Base-by-base conservation (phyloP, 2,797 vertebrate genomes). In the Pempheris klunzingeri region DNA sequence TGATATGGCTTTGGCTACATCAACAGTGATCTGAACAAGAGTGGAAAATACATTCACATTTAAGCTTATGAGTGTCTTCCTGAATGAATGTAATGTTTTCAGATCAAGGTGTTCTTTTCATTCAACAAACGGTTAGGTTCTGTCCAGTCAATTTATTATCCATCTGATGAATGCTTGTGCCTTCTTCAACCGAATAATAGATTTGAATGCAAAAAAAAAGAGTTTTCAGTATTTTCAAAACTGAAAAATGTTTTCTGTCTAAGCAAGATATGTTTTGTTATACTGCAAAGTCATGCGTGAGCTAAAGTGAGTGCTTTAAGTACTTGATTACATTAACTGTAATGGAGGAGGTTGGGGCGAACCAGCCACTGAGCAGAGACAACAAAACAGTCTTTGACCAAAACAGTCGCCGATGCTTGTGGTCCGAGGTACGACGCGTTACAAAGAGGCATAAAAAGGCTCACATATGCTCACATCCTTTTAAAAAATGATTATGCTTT, bases 341-440 rank as follows among this genome's bases (percentile, higher is more conserved):
- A 79, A 82, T 54, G 55, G 49, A 81, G 59, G 62, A 83, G 77
- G 69, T 80, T 62, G 62, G 66, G 77, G 55, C 78, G 72, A 86
- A 77, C 75, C 69, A 83, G 77, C 67, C 80, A 71, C 81, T 81
- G 77, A 77, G 80, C 70, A 66, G 72, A 88, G 64, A 67, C 66
- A 78, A 86, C 84, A 86, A 82, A 90, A 88, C 86, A 81, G 79
- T 88, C 83, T 89, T 90, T 88, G 84, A 90, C 83, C 78, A 72
- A 89, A 92, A 89, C 77, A 84, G 81, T 83, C 71, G 9, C 64
- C 88, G 83, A 90, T 62, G 85, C 70, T 64, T 69, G 80, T 73
- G 79, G 83, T 76, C 77, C 53, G 85, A 87, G 88, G 87, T 87
- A 86, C 61, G 47, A 61, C 34, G 64, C 75, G 85, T 87, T 74